These are phyloP conservation scores for Strigops habroptila DNA, from an alignment of 2,113 vertebrate genomes.

Conservation along the genomic window DNA sequence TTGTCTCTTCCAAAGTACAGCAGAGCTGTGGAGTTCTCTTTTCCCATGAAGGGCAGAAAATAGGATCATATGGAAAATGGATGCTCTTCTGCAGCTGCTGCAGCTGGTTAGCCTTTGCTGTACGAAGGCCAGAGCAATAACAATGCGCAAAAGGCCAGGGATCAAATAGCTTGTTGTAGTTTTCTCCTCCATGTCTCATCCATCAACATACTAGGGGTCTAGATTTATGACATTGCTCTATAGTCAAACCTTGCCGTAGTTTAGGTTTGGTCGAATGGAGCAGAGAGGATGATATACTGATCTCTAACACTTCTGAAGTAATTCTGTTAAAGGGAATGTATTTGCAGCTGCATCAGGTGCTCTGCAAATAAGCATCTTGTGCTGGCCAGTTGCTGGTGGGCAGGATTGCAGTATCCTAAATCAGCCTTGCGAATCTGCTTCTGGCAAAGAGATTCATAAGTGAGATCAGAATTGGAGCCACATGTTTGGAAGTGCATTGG, in stretches of 20 bases:
- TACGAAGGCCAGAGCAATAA: neutral
- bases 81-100: neutral
- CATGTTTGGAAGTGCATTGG: neutral
- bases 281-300: neutral
- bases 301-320: neutral
- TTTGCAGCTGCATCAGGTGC: neutral
- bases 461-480: neutral
- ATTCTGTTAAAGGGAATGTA: neutral
- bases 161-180: neutral
- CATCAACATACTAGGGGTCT: neutral
- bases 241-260: neutral
- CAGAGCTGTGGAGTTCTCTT: neutral
- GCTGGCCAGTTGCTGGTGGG: neutral
- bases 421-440: neutral
- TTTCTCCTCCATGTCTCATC: neutral
- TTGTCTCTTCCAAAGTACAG: neutral
- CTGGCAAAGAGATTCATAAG: neutral
- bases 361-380: neutral
- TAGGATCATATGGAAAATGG: neutral
- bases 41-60: slow-evolving; percentile 1
- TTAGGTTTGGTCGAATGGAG: neutral
- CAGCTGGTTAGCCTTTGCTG: neutral
- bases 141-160: neutral
- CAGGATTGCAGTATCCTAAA: neutral
- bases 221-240: neutral